These are phyloP conservation scores for Apteryx owenii DNA, from an alignment of 2,113 vertebrate species.

Conservation along the genomic window DNA sequence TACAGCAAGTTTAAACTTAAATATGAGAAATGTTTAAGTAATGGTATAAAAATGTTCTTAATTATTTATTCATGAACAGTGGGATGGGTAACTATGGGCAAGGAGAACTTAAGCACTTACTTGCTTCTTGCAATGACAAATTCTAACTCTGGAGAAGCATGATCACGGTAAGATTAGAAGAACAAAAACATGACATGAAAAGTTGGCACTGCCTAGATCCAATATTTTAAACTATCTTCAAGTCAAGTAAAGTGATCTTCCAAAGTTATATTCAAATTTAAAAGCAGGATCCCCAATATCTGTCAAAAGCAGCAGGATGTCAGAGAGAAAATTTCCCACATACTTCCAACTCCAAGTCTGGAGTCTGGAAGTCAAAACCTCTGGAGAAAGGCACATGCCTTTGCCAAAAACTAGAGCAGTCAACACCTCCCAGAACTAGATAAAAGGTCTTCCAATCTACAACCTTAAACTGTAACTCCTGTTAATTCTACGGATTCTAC, in stretches of 20 bases:
- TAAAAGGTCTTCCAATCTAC: not conserved
- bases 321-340: not conserved
- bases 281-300: not conserved
- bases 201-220: too few species aligned
- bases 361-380: not conserved
- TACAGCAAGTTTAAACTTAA: not conserved
- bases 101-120: not conserved
- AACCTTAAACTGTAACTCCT: not conserved
- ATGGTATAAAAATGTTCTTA: not conserved
- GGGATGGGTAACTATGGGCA: not conserved
- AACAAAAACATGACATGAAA: not conserved
- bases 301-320: not conserved
- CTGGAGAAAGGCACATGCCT: not conserved
- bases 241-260: not conserved
- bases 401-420: not conserved
- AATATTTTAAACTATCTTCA: not conserved
- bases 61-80: not conserved
- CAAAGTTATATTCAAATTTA: not conserved
- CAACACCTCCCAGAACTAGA: not conserved
- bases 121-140: not conserved
- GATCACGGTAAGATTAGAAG: not conserved
- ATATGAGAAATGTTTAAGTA: not conserved
- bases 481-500: not conserved
- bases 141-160: not conserved
- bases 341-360: not conserved